phyloP scores from a whole-genome alignment of 2,888 invertebrate species.

The Punctoribates punctum region DNA sequence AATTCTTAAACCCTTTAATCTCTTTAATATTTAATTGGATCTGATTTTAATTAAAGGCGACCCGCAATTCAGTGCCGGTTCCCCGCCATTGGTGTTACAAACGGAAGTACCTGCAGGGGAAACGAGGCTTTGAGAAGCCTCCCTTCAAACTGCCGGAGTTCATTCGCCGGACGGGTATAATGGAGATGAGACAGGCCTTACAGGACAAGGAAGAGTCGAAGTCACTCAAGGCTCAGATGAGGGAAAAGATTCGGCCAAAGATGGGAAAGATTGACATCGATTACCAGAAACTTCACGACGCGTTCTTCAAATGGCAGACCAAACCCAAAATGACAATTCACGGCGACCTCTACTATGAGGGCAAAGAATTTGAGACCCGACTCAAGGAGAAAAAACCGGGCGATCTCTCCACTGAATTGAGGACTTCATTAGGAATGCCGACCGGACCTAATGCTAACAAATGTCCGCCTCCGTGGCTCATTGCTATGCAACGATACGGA shows the following conservation, averaged over 20 bases:
- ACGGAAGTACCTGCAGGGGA: constrained; percentile 91
- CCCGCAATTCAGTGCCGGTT: constrained; percentile 95
- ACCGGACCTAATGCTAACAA: constrained; percentile 70
- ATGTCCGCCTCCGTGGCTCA: constrained; percentile 88
- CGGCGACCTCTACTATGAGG: constrained; percentile 97
- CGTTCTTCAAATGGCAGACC: constrained; percentile 99
- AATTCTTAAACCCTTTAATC: background rate
- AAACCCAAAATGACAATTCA: constrained; percentile 99
- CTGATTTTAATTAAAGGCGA: constrained; percentile 56
- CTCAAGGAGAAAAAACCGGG: constrained; percentile 98
- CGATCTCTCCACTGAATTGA: constrained; percentile 87
- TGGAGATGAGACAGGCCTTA: constrained; percentile 97
- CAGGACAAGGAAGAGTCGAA: constrained; percentile 96
- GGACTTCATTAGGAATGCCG: constrained; percentile 97
- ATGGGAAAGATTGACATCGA: constrained; percentile 99
- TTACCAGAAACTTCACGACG: constrained; percentile 98
- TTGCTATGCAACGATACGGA: constrained; percentile 96
- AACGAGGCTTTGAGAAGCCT: constrained; percentile 97
- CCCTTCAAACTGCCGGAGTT: constrained; percentile 98
- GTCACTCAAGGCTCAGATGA: constrained; percentile 92
- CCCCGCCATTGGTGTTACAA: constrained; percentile 99
- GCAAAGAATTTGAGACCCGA: constrained; percentile 96
- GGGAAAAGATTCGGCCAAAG: constrained; percentile 92
- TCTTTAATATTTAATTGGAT: constrained; percentile 42
- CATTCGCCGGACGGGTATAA: constrained; percentile 98